These are phyloP conservation scores for Paedocypris sp. DNA, from an alignment of 2,113 vertebrate species.

Conservation along the genomic window DNA sequence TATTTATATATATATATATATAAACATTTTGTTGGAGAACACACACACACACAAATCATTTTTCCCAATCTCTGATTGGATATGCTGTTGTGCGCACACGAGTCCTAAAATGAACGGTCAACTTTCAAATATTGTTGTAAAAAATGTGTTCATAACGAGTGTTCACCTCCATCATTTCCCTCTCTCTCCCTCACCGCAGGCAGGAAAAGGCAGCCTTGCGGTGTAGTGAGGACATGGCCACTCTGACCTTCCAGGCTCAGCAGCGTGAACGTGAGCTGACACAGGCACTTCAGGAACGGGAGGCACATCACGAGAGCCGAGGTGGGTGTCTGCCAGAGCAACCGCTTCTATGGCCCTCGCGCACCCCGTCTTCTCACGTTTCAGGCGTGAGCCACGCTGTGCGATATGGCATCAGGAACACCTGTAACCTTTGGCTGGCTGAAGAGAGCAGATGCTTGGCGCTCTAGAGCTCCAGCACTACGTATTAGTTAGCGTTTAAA, in stretches of 20 bases:
- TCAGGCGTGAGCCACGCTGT: slow-evolving; percentile 71
- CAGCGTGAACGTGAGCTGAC: slow-evolving; percentile 77
- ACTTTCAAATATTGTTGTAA: too few relatives aligned
- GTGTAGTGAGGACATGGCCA: slow-evolving; percentile 66
- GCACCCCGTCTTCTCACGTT: slow-evolving; percentile 42
- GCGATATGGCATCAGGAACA: slow-evolving; percentile 85
- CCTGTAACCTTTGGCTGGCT: slow-evolving; percentile 92
- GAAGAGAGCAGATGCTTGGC: slow-evolving; percentile 86
- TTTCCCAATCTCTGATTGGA: too few relatives aligned
- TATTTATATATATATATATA: too few relatives aligned
- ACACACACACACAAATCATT: too few relatives aligned
- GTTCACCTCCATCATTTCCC: too few relatives aligned
- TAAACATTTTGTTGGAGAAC: too few relatives aligned
- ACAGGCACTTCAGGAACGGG: slow-evolving; percentile 80
- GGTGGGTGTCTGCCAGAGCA: slow-evolving; percentile 67
- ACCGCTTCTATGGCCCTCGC: slow-evolving; percentile 11
- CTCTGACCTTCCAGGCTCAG: slow-evolving; percentile 69
- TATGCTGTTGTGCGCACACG: too few relatives aligned
- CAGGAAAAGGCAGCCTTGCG: slow-evolving; percentile 75
- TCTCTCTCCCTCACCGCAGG: slow-evolving; percentile 48
- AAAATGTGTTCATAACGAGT: too few relatives aligned
- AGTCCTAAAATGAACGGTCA: too few relatives aligned
- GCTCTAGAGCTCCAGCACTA: slow-evolving; percentile 76
- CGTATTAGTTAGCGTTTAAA: slow-evolving; percentile 84
- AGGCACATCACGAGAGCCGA: slow-evolving; percentile 79